Evolutionary conservation across 2,113 vertebrate species (phyloP).

Genomic region (Coregonus clupeaformis): DNA sequence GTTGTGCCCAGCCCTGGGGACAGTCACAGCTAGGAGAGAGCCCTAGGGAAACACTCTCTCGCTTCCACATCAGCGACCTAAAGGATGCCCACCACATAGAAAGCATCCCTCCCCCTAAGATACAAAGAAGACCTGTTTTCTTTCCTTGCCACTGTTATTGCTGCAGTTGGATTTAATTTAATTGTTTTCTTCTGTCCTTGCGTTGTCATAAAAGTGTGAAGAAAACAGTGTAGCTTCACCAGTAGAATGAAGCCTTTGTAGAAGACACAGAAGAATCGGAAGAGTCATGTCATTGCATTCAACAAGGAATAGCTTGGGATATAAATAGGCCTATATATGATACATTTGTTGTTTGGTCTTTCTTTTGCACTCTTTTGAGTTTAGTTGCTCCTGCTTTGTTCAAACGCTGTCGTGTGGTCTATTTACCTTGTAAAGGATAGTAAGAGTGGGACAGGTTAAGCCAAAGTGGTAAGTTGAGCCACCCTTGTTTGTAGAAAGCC

Average conservation of each 20-base stretch:
- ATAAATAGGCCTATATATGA: not conserved
- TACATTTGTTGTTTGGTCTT: not conserved
- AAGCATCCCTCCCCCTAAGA: not conserved
- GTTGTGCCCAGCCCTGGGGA: constrained; percentile 2
- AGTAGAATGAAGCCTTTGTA: not conserved
- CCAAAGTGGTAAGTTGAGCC: too few species aligned
- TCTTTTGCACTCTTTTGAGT: not conserved
- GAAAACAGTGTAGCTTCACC: not conserved
- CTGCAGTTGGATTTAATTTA: not conserved
- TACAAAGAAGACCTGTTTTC: too few species aligned
- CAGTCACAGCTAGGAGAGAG: not conserved
- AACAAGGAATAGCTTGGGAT: not conserved
- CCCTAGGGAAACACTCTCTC: not conserved
- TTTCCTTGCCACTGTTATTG: too few species aligned
- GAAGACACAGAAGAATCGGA: not conserved
- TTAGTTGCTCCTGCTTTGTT: not conserved
- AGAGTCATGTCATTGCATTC: not conserved
- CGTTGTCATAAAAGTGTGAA: not conserved
- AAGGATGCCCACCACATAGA: constrained; percentile 2
- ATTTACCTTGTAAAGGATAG: too few species aligned
- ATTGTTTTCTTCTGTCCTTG: constrained; percentile 20
- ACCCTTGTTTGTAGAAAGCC: too few species aligned
- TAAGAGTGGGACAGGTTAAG: too few species aligned
- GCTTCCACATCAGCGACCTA: not conserved
- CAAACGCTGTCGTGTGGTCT: too few species aligned